A percentile compares a stretch with the other conserved stretches of the same genome.
Conservation (phyloP, 2,113 vertebrate species). For the Strigops habroptila region DNA sequence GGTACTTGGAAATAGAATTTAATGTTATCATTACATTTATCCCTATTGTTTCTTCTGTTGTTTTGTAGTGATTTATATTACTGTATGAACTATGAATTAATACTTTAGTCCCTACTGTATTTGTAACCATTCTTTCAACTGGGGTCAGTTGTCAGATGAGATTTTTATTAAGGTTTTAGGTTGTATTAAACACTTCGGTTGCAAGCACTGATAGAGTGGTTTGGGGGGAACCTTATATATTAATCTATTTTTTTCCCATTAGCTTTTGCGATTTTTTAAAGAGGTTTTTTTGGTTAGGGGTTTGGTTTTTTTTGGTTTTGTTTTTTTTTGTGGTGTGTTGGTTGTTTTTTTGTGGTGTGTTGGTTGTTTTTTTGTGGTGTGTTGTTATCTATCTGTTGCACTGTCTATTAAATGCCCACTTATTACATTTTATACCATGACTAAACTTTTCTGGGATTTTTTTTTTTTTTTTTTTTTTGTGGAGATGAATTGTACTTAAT, state of each 20-base stretch:
- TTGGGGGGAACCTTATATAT: background rate
- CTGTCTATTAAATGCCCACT: background rate
- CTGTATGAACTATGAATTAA: background rate
- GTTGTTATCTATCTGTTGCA: no score
- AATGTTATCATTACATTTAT: background rate
- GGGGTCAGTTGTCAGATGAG: background rate
- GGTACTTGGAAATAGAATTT: background rate
- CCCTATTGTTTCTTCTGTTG: background rate
- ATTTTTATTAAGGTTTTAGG: background rate
- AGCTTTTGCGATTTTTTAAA: background rate
- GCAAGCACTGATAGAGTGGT: background rate
- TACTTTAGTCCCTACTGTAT: background rate
- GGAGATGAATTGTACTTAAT: background rate
- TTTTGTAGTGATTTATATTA: background rate
- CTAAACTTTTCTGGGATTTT: background rate
- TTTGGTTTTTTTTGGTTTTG: accelerated
- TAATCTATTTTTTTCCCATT: background rate
- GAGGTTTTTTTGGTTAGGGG: background rate
- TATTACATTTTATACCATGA: background rate
- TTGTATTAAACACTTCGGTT: background rate
- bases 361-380: no score
- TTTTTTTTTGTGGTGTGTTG: no score
- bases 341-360: no score
- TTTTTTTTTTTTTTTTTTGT: background rate
- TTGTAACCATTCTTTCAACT: background rate